Conservation (phyloP, 2,888 invertebrate genomes). For the Dermolepida albohirtum region DNA sequence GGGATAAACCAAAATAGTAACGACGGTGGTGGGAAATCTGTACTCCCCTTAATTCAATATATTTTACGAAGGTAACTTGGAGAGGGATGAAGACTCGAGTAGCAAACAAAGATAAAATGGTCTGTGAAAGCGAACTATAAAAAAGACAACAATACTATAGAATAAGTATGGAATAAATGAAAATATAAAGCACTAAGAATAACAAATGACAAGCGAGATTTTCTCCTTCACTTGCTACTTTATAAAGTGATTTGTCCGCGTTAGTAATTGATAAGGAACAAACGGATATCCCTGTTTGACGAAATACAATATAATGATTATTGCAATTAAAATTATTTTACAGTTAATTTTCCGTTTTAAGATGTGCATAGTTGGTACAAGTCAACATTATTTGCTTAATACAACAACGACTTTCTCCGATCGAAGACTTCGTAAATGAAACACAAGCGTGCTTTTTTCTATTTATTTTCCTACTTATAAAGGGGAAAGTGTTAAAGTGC, state of each 20-base stretch:
- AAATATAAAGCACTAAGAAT: constrained; percentile 50
- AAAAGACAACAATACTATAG: constrained; percentile 11
- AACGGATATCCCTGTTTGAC: too few relatives aligned
- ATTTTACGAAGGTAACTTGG: constrained; percentile 21
- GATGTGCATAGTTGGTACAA: too few relatives aligned
- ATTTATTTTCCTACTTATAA: too few relatives aligned
- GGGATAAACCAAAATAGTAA: constrained; percentile 10
- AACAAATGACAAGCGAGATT: constrained; percentile 50
- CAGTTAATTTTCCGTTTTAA: too few relatives aligned
- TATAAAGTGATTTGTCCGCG: constrained; percentile 28
- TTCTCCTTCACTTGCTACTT: constrained; percentile 37
- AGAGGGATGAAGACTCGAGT: background rate
- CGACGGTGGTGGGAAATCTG: constrained; percentile 6
- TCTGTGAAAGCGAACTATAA: background rate
- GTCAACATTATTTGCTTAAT: too few relatives aligned
- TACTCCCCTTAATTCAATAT: constrained; percentile 39
- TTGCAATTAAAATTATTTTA: too few relatives aligned
- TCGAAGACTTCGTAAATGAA: too few relatives aligned
- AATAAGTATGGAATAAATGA: constrained; percentile 45
- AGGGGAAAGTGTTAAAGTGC: too few relatives aligned
- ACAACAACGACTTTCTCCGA: too few relatives aligned
- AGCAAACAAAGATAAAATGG: background rate
- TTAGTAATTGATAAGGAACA: constrained; percentile 4
- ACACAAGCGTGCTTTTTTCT: too few relatives aligned
- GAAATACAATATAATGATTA: too few relatives aligned